A percentile compares a stretch with the other conserved stretches of the same genome.
Conservation (phyloP, 1,140 invertebrate species). For the Caligus rogercresseyi region DNA sequence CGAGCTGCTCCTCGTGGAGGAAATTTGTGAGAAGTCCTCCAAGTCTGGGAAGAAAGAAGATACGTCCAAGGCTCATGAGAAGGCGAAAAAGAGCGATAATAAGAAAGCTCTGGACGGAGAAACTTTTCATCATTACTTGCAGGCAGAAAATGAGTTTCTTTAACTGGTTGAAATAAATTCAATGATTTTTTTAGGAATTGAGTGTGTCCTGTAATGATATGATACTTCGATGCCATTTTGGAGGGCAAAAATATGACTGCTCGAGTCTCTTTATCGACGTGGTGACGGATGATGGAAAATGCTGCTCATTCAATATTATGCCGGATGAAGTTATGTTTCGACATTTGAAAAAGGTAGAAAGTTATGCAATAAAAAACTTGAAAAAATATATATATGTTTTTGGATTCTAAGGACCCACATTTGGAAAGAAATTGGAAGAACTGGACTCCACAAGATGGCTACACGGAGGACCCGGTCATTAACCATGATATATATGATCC, state of each 20-base stretch:
- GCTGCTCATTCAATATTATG: constrained; percentile 11
- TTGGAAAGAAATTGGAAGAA: background rate
- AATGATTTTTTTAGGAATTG: background rate
- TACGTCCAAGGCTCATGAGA: background rate
- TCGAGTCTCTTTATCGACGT: background rate
- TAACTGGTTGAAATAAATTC: no score
- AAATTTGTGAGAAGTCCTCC: background rate
- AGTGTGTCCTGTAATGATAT: background rate
- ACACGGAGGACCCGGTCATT: background rate
- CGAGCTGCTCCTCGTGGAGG: background rate
- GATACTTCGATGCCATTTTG: constrained; percentile 9
- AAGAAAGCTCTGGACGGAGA: background rate
- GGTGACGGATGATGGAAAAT: constrained; percentile 12
- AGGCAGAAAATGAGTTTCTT: background rate
- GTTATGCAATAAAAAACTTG: no score
- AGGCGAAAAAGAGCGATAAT: background rate
- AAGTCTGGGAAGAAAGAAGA: background rate
- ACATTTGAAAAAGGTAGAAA: no score
- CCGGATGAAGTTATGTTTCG: constrained; percentile 6
- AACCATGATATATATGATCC: background rate
- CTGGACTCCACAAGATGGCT: constrained; percentile 12
- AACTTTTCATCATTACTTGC: background rate
- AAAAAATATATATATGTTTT: no score
- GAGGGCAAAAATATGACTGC: constrained; percentile 3
- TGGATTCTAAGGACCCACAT: background rate